These are phyloP conservation scores for Alsophila aescularia DNA, from an alignment of 2,888 invertebrate species.

Conservation along the genomic window DNA sequence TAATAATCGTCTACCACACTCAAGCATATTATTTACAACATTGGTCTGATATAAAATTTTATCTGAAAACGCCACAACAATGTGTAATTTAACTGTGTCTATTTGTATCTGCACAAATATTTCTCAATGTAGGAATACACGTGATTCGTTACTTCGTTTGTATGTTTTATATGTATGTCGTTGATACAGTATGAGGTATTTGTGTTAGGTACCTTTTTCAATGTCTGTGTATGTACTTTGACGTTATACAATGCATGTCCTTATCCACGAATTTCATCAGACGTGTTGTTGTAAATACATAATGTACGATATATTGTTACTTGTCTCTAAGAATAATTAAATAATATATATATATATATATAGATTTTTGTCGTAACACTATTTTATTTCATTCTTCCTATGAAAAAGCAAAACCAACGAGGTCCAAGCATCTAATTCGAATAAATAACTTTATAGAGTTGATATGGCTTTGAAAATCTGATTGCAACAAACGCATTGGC, in stretches of 20 bases:
- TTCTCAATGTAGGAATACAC: no score
- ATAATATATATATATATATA: conserved; percentile 61
- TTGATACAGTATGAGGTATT: neutral
- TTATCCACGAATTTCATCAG: conserved; percentile 41
- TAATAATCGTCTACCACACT: neutral
- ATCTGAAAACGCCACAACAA: neutral
- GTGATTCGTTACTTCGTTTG: no score
- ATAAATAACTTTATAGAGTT: neutral
- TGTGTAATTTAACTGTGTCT: no score
- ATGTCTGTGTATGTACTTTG: conserved; percentile 23
- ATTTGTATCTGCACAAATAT: no score
- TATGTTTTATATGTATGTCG: neutral
- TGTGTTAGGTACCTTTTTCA: neutral
- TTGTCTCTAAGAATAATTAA: conserved; percentile 66
- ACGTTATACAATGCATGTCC: conserved; percentile 11
- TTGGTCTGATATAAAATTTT: no score
- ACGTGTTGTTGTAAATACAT: conserved; percentile 72
- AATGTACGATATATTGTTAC: conserved; percentile 62
- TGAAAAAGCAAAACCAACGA: neutral
- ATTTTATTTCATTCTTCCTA: conserved; percentile 31
- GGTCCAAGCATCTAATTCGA: neutral
- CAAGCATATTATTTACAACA: no score
- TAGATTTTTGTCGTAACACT: conserved; percentile 56
- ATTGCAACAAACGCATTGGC: no score
- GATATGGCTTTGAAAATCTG: no score